A percentile compares a stretch with the other conserved stretches of the same genome.
Evolutionary conservation across 2,888 invertebrate genomes (phyloP).

Genomic region (Caenorhabditis sinica): DNA sequence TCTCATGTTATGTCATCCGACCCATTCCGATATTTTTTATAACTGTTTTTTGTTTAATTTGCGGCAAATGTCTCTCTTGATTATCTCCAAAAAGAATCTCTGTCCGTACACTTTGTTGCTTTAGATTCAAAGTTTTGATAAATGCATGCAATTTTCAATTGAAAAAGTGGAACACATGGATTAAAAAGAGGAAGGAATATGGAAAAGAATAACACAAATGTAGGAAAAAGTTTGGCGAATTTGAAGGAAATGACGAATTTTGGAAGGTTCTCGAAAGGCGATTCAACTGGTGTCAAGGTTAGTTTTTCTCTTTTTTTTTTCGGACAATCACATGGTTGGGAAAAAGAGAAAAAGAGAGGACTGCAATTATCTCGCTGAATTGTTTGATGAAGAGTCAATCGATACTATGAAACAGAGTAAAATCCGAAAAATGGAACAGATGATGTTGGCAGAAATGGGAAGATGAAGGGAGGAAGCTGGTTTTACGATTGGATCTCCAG

Average conservation of each 20-base stretch:
- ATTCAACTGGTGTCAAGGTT: conserved; percentile 42
- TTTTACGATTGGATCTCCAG: conserved; percentile 40
- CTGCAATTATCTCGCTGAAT: conserved; percentile 33
- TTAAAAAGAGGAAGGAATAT: neutral
- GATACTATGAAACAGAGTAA: neutral
- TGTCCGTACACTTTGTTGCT: neutral
- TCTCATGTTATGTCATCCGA: neutral
- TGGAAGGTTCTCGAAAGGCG: conserved; percentile 31
- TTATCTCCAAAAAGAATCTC: conserved; percentile 1
- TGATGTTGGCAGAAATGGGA: conserved; percentile 7
- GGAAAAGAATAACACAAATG: conserved; percentile 6
- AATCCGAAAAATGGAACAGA: conserved; percentile 29
- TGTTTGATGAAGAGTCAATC: conserved; percentile 22
- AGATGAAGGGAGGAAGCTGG: conserved; percentile 21
- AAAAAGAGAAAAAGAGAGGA: neutral
- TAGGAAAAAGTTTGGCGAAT: conserved; percentile 40
- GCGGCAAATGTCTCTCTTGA: neutral
- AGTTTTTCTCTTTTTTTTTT: conserved; percentile 16
- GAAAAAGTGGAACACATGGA: neutral
- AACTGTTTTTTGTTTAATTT: conserved; percentile 11
- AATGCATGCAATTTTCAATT: conserved; percentile 19
- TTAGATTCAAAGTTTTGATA: conserved; percentile 14
- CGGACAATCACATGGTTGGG: conserved; percentile 43
- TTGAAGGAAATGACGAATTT: conserved; percentile 29
- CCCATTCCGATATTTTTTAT: neutral